phyloP scores from a whole-genome alignment of 1,140 invertebrate species.

The Prorops nasuta region DNA sequence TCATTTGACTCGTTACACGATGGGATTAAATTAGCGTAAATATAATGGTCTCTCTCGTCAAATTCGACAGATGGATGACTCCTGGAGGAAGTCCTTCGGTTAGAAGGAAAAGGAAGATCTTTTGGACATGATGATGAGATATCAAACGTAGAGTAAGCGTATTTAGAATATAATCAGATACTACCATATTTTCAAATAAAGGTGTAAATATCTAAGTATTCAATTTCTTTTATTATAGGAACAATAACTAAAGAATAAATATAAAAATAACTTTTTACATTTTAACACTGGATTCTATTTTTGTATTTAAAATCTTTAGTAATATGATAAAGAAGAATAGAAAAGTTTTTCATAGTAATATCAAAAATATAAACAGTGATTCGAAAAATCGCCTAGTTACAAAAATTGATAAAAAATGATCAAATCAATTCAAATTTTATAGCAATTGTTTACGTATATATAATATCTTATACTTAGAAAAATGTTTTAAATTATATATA shows the following conservation, averaged over 20 bases:
- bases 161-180: neutral
- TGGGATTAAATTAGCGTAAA: neutral
- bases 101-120: no score
- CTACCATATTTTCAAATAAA: neutral
- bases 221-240: neutral
- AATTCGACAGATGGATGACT: no score
- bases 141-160: no score
- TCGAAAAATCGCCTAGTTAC: neutral
- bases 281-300: no score
- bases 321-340: neutral
- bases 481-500: neutral
- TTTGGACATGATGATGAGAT: no score
- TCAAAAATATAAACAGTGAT: neutral
- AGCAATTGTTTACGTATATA: neutral
- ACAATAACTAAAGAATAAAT: neutral
- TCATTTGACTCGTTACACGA: neutral
- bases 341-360: neutral
- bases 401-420: neutral
- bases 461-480: neutral
- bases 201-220: neutral
- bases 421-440: neutral
- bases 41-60: neutral
- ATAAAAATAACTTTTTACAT: no score
- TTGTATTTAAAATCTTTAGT: neutral
- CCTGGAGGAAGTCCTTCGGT: no score